Percentiles rank a stretch among this genome's conserved stretches.
These are phyloP conservation scores for Sylvia atricapilla DNA, from an alignment of 2,113 vertebrate genomes.

Conservation along the genomic window DNA sequence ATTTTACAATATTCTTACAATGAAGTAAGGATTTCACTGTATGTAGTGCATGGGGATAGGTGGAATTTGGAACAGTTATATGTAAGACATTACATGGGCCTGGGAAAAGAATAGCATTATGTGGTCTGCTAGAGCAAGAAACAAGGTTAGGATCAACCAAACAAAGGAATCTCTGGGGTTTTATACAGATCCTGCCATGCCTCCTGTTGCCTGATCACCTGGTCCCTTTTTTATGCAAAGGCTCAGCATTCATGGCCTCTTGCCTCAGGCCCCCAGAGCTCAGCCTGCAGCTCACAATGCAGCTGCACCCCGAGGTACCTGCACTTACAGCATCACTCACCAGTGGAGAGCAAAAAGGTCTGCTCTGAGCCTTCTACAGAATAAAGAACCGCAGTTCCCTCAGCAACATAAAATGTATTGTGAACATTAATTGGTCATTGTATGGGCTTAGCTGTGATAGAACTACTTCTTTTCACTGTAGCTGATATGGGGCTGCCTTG, in stretches of 20 bases:
- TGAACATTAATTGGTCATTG: background rate
- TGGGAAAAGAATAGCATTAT: background rate
- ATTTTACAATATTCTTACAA: background rate
- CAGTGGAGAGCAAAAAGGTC: background rate
- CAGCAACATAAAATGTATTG: background rate
- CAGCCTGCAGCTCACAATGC: background rate
- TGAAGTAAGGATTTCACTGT: background rate
- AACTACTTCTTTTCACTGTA: background rate
- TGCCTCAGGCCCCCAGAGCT: background rate
- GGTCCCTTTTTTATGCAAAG: background rate
- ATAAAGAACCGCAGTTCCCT: background rate
- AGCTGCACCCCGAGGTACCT: accelerated
- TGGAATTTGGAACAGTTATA: background rate
- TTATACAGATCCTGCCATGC: background rate
- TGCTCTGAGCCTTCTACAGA: background rate
- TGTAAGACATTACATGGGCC: accelerated
- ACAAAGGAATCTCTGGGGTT: background rate
- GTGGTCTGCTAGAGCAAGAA: background rate
- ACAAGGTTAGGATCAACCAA: background rate
- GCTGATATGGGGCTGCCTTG: background rate
- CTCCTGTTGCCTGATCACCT: background rate
- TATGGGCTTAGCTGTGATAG: background rate
- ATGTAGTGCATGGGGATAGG: background rate
- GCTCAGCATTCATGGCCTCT: background rate
- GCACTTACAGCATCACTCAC: background rate